phyloP scores from a whole-genome alignment of 2,797 vertebrate species.

The Avahi laniger region DNA sequence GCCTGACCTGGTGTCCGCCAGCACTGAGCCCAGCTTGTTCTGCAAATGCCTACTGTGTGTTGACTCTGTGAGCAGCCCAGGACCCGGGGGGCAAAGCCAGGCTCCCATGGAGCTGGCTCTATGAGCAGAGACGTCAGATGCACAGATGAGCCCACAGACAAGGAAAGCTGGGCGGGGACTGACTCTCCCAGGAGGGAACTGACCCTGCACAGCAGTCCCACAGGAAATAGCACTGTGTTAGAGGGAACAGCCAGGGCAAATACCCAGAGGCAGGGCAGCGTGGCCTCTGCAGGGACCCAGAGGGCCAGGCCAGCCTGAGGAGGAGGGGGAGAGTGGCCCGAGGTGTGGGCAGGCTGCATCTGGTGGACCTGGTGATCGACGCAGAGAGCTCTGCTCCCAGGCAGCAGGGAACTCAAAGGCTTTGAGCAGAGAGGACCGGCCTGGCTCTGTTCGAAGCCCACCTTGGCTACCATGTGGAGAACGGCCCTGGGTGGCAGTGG shows the following conservation, averaged over 20 bases:
- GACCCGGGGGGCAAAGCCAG: background rate
- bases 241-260: background rate
- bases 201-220: background rate
- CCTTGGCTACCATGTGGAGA: background rate
- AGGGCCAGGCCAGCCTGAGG: accelerated
- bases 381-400: background rate
- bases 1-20: accelerated
- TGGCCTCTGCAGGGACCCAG: background rate
- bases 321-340: background rate
- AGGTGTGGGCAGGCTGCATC: accelerated
- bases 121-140: background rate
- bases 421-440: background rate
- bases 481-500: accelerated
- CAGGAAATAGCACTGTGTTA: background rate
- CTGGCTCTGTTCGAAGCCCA: background rate
- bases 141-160: background rate
- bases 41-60: background rate
- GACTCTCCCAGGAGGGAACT: too few relatives aligned
- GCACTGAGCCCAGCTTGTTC: background rate
- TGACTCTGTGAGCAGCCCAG: background rate
- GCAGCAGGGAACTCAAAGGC: background rate
- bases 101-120: background rate
- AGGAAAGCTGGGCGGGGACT: background rate
- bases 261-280: background rate
- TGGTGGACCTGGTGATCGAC: background rate